Base-by-base conservation (phyloP, 2,113 vertebrate genomes). In the Polypterus bichir region DNA sequence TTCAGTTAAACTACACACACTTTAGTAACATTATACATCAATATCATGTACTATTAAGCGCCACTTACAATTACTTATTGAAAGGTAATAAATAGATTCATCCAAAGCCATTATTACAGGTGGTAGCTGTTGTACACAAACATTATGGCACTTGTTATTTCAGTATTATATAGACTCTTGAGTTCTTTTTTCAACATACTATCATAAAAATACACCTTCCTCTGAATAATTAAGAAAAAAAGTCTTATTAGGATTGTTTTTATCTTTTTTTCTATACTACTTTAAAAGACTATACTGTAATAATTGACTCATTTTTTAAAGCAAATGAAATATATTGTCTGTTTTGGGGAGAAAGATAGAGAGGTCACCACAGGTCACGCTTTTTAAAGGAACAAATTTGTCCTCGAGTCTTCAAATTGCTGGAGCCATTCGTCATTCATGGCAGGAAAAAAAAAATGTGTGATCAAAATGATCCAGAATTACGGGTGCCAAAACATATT, bases 1-100 rank as follows among this genome's bases (percentile, higher is more conserved):
- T 67, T 70, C 67, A 74, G 74, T 76, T 81, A 85, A 72, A 77
- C 76, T 65, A 72, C 60, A 70, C 71, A 76, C 65, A 71, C 77
- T 79, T 79, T 70, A 74, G 61, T 79, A 83, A 82, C 73, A 77
- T 76, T 75, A 75, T 70, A 80, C 74, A 77, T 77, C 80, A 64
- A 54, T 61, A 72, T 10, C 68, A 70, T 66, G 69, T 71, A 27
- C 68, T 72, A 70, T 73, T 71, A 77, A 77, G 76, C 68, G 72
- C 72, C 76, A 60, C 56, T 57, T 63, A 70, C 74, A 70, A n/a
- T 54, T 59, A 73, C 69, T 59, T 71, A 68, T 74, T 77, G 73
- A 69, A 67, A 73, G 73, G 75, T 79, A 80, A 83, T 82, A 84
- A 82, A 84, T 80, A 84, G 66, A 68, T 68, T 63, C 61, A 64